phyloP scores from a whole-genome alignment of 1,140 invertebrate species.

The Neotoxoptera formosana region DNA sequence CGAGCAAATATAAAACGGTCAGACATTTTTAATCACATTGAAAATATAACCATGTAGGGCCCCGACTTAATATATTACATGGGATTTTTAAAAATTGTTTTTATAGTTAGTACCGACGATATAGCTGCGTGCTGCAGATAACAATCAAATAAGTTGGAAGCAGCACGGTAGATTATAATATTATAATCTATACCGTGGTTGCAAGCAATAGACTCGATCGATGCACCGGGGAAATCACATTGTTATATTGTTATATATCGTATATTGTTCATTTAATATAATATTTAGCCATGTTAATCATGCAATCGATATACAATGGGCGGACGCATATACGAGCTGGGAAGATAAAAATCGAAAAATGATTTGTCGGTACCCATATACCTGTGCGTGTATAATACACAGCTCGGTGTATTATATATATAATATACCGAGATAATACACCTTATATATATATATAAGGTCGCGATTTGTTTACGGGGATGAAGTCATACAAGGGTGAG shows the following conservation, averaged over 20 bases:
- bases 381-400: not conserved
- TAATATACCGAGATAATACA: no score
- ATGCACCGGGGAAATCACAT: not conserved
- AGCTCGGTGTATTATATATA: not conserved
- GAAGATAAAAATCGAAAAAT: slow-evolving; percentile 53
- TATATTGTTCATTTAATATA: not conserved
- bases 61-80: not conserved
- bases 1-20: not conserved
- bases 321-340: not conserved
- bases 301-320: slow-evolving; percentile 13
- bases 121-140: not conserved
- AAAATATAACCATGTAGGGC: not conserved
- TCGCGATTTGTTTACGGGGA: slow-evolving; percentile 44
- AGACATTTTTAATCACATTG: not conserved
- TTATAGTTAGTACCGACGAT: not conserved
- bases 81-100: not conserved
- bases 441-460: no score
- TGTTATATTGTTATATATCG: not conserved
- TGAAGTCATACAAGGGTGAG: slow-evolving; percentile 53
- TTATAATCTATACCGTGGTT: not conserved
- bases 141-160: not conserved
- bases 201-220: not conserved
- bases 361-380: slow-evolving; percentile 10
- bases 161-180: no score
- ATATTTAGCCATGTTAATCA: slow-evolving; percentile 31